These are phyloP conservation scores for Todiramphus saurophagus DNA, from an alignment of 2,113 vertebrate genomes.

Conservation along the genomic window DNA sequence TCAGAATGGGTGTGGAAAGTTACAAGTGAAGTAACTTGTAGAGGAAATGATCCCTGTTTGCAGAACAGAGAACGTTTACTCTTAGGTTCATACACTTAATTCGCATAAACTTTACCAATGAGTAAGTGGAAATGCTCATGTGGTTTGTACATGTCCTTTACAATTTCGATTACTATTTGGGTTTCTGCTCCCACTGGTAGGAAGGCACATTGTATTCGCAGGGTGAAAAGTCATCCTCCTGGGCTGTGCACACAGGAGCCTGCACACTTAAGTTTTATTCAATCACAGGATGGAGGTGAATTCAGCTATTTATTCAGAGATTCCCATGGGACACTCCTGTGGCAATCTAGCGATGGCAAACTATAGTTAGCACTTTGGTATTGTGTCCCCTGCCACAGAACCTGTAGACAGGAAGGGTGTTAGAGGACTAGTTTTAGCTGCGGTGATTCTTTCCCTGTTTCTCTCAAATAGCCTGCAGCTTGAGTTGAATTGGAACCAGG, in stretches of 20 bases:
- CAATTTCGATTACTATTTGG: not conserved
- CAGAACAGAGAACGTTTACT: not conserved
- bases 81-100: not conserved
- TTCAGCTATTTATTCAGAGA: not conserved
- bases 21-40: not conserved
- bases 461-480: not conserved
- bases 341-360: not conserved
- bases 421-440: not conserved
- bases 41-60: not conserved
- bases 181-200: not conserved
- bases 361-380: not conserved
- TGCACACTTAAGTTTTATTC: not conserved
- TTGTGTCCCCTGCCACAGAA: not conserved
- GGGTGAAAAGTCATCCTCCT: not conserved
- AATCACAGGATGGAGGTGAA: not conserved
- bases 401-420: not conserved
- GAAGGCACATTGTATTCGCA: not conserved
- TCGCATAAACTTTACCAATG: not conserved
- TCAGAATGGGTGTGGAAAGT: not conserved
- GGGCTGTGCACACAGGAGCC: too few species aligned
- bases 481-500: not conserved
- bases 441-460: not conserved
- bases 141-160: accelerated
- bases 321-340: not conserved
- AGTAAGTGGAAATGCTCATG: not conserved